Conservation (phyloP, 2,888 invertebrate genomes). For the Corbicula japonica region DNA sequence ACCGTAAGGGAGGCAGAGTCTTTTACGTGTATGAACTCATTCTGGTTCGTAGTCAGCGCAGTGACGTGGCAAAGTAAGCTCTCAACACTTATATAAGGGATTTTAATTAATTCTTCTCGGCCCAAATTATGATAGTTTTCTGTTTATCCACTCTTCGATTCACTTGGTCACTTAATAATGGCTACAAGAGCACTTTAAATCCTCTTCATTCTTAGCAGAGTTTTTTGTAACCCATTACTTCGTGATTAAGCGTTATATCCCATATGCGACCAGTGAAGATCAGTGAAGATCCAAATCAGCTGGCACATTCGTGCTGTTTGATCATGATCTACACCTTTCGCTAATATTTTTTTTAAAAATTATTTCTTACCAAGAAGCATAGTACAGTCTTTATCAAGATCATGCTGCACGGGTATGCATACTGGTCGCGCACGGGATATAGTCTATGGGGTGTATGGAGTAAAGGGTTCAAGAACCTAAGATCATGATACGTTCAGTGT, state of each 20-base stretch:
- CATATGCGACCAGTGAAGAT: too few species aligned
- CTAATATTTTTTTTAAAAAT: too few species aligned
- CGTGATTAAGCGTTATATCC: neutral
- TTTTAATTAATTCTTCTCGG: neutral
- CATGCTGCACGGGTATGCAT: too few species aligned
- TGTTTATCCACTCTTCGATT: neutral
- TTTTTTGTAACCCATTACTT: neutral
- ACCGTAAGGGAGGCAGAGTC: slow-evolving; percentile 79
- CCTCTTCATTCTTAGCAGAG: neutral
- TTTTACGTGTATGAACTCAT: slow-evolving; percentile 81
- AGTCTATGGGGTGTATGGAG: too few species aligned
- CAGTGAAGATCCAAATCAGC: too few species aligned
- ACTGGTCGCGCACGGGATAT: too few species aligned
- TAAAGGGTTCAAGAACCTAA: too few species aligned
- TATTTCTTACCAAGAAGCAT: too few species aligned
- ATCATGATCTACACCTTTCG: too few species aligned
- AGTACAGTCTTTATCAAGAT: too few species aligned
- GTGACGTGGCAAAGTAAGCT: slow-evolving; percentile 77
- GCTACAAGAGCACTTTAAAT: neutral
- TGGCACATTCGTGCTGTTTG: too few species aligned
- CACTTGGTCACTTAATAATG: neutral
- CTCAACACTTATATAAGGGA: neutral
- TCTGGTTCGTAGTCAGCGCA: slow-evolving; percentile 79
- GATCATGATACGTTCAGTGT: too few species aligned
- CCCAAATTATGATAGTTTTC: neutral